Base-by-base conservation (phyloP, 2,113 vertebrate genomes). In the Lathamus discolor region DNA sequence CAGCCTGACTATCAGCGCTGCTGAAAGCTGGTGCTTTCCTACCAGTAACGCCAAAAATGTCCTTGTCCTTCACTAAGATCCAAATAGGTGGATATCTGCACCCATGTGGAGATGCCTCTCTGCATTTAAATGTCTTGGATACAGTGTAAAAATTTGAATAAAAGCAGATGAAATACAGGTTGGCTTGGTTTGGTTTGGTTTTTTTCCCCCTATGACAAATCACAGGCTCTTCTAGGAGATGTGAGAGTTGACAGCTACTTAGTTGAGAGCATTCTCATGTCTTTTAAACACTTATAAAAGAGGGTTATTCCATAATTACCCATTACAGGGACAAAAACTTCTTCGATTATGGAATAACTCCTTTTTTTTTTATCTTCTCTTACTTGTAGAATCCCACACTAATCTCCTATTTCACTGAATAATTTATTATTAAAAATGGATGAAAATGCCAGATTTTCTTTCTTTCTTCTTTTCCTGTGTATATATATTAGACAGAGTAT, bases 201-300 rank as follows among this genome's bases (percentile, higher is more conserved):
- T 35, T n/a, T 59, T 35, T 59, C 13, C 33, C 22, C 7, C 10
- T 72, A 44, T 82, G 67, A 87, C 35, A 91, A 95, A 91, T 94
- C 84, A 87, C 10, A 69, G 62, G 67, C 74, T 87, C 74, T 94
- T 91, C 82, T 3, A 90, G 77, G 87, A 85, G 69, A 89, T 85
- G 52, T 93, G 82, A 85, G 89, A 62, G 73, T 82, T 94, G 73
- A 95, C 51, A 92, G 76, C 76, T 93, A 83, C 80, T 93, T 88
- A 86, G 46, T 86, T 81, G 86, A 93, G 83, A 93, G 69, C 43
- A 49, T 96, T 92, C 89, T 90, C 39, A n/a, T 88, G 62, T 82
- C 83, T 94, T 89, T 96, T 88, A 92, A 96, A 95, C 52, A 75
- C 73, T 90, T 93, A 84, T 23, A 69, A 83, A 87, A 90, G 39